Evolutionary conservation across 2,888 invertebrate genomes (phyloP).

Genomic region (Tipula helvola): DNA sequence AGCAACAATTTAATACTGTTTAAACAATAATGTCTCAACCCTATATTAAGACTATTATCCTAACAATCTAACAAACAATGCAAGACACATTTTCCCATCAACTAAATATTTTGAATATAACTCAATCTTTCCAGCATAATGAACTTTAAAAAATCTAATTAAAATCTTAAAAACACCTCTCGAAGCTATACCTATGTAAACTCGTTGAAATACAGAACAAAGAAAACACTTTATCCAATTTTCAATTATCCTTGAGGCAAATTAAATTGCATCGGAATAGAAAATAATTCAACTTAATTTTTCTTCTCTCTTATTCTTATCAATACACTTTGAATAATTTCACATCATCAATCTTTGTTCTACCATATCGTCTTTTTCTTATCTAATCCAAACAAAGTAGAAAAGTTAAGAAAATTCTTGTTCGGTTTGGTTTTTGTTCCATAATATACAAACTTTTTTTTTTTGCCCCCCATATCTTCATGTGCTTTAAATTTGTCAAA

Average conservation of each 20-base stretch:
- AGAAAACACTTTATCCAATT: neutral
- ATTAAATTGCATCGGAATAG: neutral
- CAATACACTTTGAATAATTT: neutral
- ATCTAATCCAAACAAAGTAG: conserved; percentile 4
- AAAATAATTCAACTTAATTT: neutral
- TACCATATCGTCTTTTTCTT: neutral
- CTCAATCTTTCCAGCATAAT: too few relatives aligned
- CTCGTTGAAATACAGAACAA: neutral
- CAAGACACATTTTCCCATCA: too few relatives aligned
- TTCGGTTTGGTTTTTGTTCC: neutral
- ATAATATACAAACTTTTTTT: neutral
- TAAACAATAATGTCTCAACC: too few relatives aligned
- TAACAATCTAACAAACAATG: too few relatives aligned
- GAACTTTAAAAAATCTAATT: neutral
- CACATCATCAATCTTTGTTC: neutral
- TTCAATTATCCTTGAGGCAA: neutral
- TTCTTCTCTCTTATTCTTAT: neutral
- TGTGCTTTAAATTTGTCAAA: neutral
- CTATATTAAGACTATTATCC: too few relatives aligned
- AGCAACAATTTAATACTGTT: too few relatives aligned
- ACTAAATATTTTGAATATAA: too few relatives aligned
- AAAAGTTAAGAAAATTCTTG: neutral
- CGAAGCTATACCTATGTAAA: neutral
- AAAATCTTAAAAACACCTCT: neutral
- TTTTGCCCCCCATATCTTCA: neutral